Conservation (phyloP, 2,888 invertebrate genomes). For the Meandrusa payeni region DNA sequence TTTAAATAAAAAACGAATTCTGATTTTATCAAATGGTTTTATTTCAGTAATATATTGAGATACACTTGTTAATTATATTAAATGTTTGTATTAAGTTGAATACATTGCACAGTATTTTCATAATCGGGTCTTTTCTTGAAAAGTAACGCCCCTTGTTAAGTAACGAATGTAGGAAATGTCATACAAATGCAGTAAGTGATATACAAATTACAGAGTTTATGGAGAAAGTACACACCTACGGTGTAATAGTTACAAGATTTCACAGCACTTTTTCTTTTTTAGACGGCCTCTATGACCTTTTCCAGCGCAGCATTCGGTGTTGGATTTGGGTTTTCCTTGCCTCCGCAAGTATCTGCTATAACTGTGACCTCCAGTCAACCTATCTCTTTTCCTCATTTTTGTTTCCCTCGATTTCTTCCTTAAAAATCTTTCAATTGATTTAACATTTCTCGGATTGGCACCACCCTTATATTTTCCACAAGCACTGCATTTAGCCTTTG, state of each 20-base stretch:
- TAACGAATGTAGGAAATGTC: too few species aligned
- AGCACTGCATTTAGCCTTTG: conserved; percentile 46
- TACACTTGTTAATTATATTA: conserved; percentile 1
- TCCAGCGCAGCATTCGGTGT: conserved; percentile 53
- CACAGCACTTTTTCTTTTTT: conserved; percentile 36
- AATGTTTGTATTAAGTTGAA: too few species aligned
- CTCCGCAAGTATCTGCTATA: conserved; percentile 45
- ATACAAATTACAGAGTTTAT: too few species aligned
- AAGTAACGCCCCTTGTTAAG: too few species aligned
- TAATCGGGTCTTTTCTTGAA: too few species aligned
- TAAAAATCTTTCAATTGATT: conserved; percentile 46
- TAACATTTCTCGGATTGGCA: conserved; percentile 37
- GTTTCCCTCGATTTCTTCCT: conserved; percentile 53
- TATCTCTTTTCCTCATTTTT: conserved; percentile 49
- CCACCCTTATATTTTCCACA: conserved; percentile 47
- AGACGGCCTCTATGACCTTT: conserved; percentile 62
- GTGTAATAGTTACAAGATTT: conserved; percentile 33
- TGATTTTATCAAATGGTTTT: conserved; percentile 8
- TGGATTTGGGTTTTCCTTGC: conserved; percentile 38
- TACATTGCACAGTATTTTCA: too few species aligned
- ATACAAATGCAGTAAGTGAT: too few species aligned
- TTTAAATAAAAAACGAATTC: conserved; percentile 1
- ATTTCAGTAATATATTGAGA: conserved; percentile 10
- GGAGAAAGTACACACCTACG: too few species aligned
- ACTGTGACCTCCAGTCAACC: conserved; percentile 44